Percentiles rank a stretch among this genome's conserved stretches.
Conservation (phyloP, 2,888 invertebrate species). For the Acleris holmiana region DNA sequence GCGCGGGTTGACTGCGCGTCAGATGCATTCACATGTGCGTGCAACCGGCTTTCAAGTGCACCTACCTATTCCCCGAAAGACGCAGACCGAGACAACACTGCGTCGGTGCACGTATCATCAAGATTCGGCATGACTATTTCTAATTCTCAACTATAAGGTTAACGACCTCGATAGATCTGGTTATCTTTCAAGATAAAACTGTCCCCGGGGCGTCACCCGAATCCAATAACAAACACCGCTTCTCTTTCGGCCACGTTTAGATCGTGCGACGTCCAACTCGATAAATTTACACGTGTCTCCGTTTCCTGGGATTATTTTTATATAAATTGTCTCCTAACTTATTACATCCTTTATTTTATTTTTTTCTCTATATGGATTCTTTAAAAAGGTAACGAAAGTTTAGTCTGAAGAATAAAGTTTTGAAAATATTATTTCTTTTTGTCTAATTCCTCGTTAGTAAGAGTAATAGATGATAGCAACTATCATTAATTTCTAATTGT, state of each 20-base stretch:
- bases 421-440: no score
- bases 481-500: slow-evolving; percentile 36
- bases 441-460: neutral
- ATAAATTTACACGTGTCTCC: slow-evolving; percentile 58
- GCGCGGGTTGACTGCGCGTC: slow-evolving; percentile 46
- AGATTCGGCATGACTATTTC: slow-evolving; percentile 10
- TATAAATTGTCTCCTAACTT: slow-evolving; percentile 37
- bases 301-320: slow-evolving; percentile 65
- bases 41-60: slow-evolving; percentile 44
- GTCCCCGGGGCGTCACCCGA: slow-evolving; percentile 54
- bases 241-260: slow-evolving; percentile 59
- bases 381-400: neutral
- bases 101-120: slow-evolving; percentile 3
- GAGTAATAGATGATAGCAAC: neutral
- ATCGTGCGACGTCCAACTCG: slow-evolving; percentile 51
- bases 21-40: slow-evolving; percentile 45
- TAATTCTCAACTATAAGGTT: slow-evolving; percentile 51
- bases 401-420: neutral
- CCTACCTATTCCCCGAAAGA: slow-evolving; percentile 38
- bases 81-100: slow-evolving; percentile 39
- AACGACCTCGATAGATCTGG: slow-evolving; percentile 55
- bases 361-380: neutral
- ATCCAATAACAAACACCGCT: slow-evolving; percentile 62
- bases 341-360: slow-evolving; percentile 29
- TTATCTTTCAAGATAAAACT: slow-evolving; percentile 66